These are phyloP conservation scores for Nyctibius grandis DNA, from an alignment of 2,797 vertebrate species.

Conservation along the genomic window DNA sequence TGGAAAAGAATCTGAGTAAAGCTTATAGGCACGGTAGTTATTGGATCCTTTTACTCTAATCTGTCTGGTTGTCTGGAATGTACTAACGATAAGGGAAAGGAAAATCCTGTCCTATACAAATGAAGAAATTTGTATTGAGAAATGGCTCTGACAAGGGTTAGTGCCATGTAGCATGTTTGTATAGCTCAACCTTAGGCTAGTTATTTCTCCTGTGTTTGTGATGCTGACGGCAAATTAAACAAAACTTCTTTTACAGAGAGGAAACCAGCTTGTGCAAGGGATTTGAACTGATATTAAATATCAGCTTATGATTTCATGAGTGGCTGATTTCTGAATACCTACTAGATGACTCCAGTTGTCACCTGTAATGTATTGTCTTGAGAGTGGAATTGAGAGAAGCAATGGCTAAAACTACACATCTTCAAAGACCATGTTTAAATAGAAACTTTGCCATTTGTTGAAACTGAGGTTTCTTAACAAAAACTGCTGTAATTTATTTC, in stretches of 20 bases:
- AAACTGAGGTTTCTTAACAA: background rate
- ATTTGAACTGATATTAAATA: background rate
- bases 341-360: background rate
- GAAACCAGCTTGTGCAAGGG: background rate
- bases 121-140: background rate
- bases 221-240: background rate
- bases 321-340: background rate
- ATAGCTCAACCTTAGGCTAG: background rate
- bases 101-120: background rate
- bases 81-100: background rate
- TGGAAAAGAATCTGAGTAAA: background rate
- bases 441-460: background rate
- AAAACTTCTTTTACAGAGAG: background rate
- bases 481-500: background rate
- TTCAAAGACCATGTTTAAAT: background rate
- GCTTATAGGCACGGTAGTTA: background rate
- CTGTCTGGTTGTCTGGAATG: background rate
- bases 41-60: background rate
- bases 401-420: background rate
- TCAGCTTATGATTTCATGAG: background rate
- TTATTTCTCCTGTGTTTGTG: background rate
- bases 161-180: background rate
- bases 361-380: background rate
- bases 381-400: background rate
- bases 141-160: background rate